Evolutionary conservation across 2,797 vertebrate species (phyloP), one percentile per base, ranked within the genome.

Genomic region (Micromesistius poutassou): DNA sequence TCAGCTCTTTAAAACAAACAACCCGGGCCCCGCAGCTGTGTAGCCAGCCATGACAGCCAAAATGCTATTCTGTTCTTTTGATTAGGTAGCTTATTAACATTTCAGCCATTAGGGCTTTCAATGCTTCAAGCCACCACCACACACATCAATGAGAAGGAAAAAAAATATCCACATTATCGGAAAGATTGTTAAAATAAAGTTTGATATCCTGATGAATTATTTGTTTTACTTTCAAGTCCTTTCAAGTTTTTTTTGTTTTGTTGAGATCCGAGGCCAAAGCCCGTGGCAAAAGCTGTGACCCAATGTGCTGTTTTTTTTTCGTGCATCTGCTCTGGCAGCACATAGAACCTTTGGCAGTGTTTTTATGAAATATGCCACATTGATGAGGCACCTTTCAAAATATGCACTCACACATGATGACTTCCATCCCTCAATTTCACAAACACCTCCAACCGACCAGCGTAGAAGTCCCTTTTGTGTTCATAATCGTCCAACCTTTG

Each of bases 1-100:
- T 93, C 91, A 87, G 85, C 28, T 82, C 88, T 85, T 88, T 86
- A 88, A 92, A 92, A 92, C 91, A 93, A 92, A 93, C 90, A 90
- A 87, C 86, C 83, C 85, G 87, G 85, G 85, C 85, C 87, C 87
- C 80, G 86, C 90, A 89, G 91, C 88, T 72, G 88, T 80, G 81
- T 87, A 87, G 85, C 83, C 86, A 91, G 87, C 87, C 90, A 81
- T 91, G 89, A 92, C 91, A 85, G 89, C 80, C 86, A 87, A 91
- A 90, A 91, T 85, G 89, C 85, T 78, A 71, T 74, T 82, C 79
- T 86, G 81, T 78, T 84, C 80, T 85, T 85, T 91, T 91, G 91
- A 91, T 92, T 93, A 92, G 87, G 83, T 78, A 2, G 76, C 89
- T 91, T 86, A 93, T 93, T 93, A 92, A 88, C 89, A 90, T 91